Evolutionary conservation across 2,797 vertebrate genomes (phyloP), one percentile per base, ranked within the genome.

Genomic region (Muscicapa striata): DNA sequence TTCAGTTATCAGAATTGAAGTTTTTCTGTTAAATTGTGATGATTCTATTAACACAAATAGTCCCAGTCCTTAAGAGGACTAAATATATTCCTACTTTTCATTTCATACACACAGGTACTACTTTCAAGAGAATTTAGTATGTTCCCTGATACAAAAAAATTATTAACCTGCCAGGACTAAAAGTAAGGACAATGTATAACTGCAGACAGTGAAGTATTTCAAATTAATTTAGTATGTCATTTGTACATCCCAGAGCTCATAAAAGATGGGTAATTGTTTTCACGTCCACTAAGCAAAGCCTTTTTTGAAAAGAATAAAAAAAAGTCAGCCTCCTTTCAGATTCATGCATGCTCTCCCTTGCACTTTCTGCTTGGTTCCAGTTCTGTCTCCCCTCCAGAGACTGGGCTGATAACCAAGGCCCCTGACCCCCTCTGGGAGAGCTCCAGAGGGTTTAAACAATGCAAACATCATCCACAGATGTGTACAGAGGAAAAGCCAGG

Each of bases 121-220:
- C n/a, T 87, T 69, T 85, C 43, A 69, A 76, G 36, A 73, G 24
- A 62, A 46, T 51, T 15, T 54, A 52, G 13, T 69, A 54, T 21
- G 22, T 55, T 13, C 24, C 29, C 27, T 58, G 30, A 26, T 40
- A 40, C 0, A 0, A 73, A 87, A 58, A 23, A 4, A 10, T 7
- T 23, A 41, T 69, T 57, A 64, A 16, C 32, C 36, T 64, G 9
- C 30, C 38, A 49, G 15, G 22, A 72, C 19, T n/a, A 20, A 69
- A 76, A 59, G 15, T 5, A 38, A 87, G 63, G n/a, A 30, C 18
- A 46, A 16, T 26, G 14, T 69, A 23, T 36, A 67, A 64, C 45
- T 81, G 26, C 30, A 87, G 41, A 34, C 13, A 85, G 18, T 49
- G 34, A 84, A 79, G 17, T 34, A 66, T 64, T 94, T 76, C 21